Percentiles rank a stretch among this genome's conserved stretches.
These are phyloP conservation scores for Athalia cordata DNA, from an alignment of 2,888 invertebrate species.

Conservation along the genomic window DNA sequence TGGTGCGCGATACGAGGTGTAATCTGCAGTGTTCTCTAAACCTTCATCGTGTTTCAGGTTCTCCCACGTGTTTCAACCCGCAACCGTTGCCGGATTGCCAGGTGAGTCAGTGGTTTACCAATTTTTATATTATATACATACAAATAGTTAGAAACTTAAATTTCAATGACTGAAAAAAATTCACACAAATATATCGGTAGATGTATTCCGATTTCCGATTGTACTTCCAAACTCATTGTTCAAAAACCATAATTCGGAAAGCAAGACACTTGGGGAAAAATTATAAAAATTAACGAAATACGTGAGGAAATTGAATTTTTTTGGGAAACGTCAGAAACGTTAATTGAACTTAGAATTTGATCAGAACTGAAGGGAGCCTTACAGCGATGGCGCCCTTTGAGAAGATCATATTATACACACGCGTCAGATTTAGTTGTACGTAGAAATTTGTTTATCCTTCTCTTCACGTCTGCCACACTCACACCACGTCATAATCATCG, in stretches of 20 bases:
- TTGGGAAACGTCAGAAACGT: too few relatives aligned
- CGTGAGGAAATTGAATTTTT: too few relatives aligned
- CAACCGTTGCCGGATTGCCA: constrained; percentile 88
- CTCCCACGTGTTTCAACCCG: constrained; percentile 87
- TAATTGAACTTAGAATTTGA: too few relatives aligned
- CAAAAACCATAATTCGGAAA: neutral
- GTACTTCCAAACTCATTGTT: neutral
- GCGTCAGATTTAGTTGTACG: neutral
- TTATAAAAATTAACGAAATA: neutral
- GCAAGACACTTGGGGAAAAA: constrained; percentile 40
- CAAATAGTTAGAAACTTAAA: too few relatives aligned
- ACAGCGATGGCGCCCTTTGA: constrained; percentile 15
- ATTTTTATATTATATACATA: neutral
- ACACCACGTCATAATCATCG: too few relatives aligned
- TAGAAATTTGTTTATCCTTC: constrained; percentile 26
- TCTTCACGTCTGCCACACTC: constrained; percentile 22
- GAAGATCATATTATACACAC: neutral
- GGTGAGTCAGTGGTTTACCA: constrained; percentile 73
- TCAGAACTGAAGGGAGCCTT: neutral
- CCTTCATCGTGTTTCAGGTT: constrained; percentile 79
- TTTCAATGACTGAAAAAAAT: too few relatives aligned
- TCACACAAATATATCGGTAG: too few relatives aligned
- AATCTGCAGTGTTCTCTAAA: neutral
- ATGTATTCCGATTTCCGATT: too few relatives aligned
- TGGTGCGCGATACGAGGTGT: neutral